phyloP scores from a whole-genome alignment of 2,113 vertebrate species.

The Calidris pugnax region DNA sequence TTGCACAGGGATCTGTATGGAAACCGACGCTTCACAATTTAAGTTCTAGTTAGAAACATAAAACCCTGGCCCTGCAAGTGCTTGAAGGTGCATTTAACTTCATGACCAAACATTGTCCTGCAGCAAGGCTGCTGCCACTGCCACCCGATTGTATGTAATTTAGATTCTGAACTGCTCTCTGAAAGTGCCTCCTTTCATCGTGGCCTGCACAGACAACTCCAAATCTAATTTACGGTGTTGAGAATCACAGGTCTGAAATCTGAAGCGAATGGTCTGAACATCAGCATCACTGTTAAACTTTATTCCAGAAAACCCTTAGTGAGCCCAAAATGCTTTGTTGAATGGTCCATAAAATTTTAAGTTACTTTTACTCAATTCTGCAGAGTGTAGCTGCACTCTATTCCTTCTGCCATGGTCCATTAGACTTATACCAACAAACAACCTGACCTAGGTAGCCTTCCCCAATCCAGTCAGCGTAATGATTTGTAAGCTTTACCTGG shows the following conservation, averaged over 20 bases:
- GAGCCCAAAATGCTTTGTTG: background rate
- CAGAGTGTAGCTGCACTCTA: background rate
- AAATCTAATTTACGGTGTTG: background rate
- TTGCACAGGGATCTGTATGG: fast-evolving
- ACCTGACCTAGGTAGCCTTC: background rate
- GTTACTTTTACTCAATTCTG: background rate
- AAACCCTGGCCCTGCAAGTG: background rate
- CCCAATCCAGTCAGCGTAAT: background rate
- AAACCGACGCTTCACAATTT: background rate
- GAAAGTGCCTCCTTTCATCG: background rate
- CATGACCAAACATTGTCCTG: background rate
- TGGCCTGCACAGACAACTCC: background rate
- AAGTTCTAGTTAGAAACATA: background rate
- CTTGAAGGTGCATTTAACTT: background rate
- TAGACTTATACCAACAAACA: background rate
- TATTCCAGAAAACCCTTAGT: background rate
- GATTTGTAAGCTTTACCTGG: slow-evolving; percentile 81
- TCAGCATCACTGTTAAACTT: background rate
- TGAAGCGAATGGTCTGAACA: background rate
- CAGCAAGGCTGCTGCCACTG: background rate
- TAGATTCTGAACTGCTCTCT: background rate
- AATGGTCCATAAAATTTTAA: background rate
- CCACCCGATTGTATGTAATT: background rate
- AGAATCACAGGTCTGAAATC: background rate
- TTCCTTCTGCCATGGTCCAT: background rate